Conservation (phyloP, 2,113 vertebrate genomes). For the Gnathonemus echidnorhynchus region DNA sequence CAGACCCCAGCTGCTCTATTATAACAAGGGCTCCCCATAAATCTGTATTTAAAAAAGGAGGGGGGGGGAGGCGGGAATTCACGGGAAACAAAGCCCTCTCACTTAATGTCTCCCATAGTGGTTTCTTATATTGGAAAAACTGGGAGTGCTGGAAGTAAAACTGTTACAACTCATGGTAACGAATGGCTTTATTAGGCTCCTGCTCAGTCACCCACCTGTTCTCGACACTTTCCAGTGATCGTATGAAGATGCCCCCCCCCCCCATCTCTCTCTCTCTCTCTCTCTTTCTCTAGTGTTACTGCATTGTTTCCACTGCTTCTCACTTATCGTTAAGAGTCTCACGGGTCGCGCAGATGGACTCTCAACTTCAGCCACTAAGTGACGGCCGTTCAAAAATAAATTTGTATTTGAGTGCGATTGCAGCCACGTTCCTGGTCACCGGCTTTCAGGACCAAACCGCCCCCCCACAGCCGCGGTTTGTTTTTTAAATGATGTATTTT, state of each 20-base stretch:
- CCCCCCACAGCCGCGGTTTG: slow-evolving; percentile 19
- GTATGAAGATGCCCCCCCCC: slow-evolving; percentile 30
- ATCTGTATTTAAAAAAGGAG: slow-evolving; percentile 25
- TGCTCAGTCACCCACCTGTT: slow-evolving; percentile 34
- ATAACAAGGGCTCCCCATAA: slow-evolving; percentile 31
- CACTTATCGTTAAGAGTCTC: slow-evolving; percentile 10
- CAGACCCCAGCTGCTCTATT: slow-evolving; percentile 38
- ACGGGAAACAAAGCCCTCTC: slow-evolving; percentile 16
- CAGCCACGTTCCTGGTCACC: slow-evolving; percentile 9
- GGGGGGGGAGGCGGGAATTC: not conserved
- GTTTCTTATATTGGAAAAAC: slow-evolving; percentile 24
- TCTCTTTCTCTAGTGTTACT: not conserved
- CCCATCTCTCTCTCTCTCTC: not conserved
- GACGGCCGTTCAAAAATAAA: slow-evolving; percentile 29
- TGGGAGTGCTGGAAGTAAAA: slow-evolving; percentile 26
- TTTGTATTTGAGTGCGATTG: slow-evolving; percentile 1
- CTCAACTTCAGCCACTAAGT: slow-evolving; percentile 31
- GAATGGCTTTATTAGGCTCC: slow-evolving; percentile 22
- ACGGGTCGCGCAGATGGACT: slow-evolving; percentile 23
- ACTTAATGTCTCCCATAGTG: slow-evolving; percentile 21
- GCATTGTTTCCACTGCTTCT: slow-evolving; percentile 28
- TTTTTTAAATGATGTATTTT: slow-evolving; percentile 14
- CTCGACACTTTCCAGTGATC: slow-evolving; percentile 23
- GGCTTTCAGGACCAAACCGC: slow-evolving; percentile 18
- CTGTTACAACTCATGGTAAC: slow-evolving; percentile 17